Base-by-base conservation (phyloP, 1,140 invertebrate species). In the Danaus plexippus region DNA sequence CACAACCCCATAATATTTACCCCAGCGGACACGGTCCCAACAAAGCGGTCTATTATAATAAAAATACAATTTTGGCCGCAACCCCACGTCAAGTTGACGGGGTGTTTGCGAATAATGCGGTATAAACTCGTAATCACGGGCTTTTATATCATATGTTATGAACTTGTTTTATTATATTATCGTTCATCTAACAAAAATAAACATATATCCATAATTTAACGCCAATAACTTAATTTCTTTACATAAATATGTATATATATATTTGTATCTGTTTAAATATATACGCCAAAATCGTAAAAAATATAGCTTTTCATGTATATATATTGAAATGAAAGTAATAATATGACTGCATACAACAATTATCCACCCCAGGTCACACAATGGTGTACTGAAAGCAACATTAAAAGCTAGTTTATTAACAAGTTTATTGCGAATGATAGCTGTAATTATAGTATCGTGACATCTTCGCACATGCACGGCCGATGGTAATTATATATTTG, bases 21-120 rank as follows among this genome's bases (percentile, higher is more conserved):
- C 75, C 75, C 72, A 69, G 72, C 70, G 64, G 65, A 72, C 73
- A 62, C 68, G 69, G 67, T 75, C 70, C 77, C 74, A 70, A 80
- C 77, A 75, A 80, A 81, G 73, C 63, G 68, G 56, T 79, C 75
- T 68, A 83, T 86, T 86, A 86, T 79, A 84, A 86, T 86, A 86
- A 86, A 86, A 86, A 86, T 86, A 86, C 78, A 86, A 83, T 84
- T 85, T 81, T 71, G 70, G 74, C 80, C 80, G 69, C 80, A 84
- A 80, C 83, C 77, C 79, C 73, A 69, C 67, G 64, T 67, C 71
- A 75, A 69, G 55, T 65, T 71, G 59, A 71, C 73, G 71, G 77
- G 77, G 73, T 76, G 70, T 70, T 83, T 69, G 80, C 80, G 69
- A 84, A 85, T 84, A 85, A 78, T 76, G 68, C 65, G 58, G 58